Percentiles rank a stretch among this genome's conserved stretches.
Conservation (phyloP, 2,888 invertebrate genomes). For the Idaea dimidiata region DNA sequence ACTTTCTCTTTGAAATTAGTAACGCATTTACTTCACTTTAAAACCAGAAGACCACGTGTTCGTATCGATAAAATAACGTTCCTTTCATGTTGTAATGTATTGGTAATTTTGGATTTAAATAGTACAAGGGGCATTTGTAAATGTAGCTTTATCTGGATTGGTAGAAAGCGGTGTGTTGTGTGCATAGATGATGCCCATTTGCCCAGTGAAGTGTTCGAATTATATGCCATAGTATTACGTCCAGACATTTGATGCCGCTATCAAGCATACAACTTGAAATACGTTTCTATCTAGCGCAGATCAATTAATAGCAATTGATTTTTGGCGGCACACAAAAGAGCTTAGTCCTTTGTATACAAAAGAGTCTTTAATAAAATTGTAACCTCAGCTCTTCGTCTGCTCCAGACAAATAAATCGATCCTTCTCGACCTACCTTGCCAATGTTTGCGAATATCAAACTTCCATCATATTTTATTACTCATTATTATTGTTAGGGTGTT, state of each 20-base stretch:
- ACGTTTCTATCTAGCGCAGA: background rate
- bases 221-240: background rate
- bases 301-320: background rate
- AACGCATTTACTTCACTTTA: background rate
- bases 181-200: slow-evolving; percentile 21
- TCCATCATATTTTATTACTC: background rate
- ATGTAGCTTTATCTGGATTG: slow-evolving; percentile 17
- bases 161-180: slow-evolving; percentile 13
- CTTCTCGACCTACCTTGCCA: background rate
- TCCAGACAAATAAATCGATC: slow-evolving; percentile 4
- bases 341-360: background rate
- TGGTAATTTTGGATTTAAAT: slow-evolving; percentile 28
- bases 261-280: background rate
- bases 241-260: background rate
- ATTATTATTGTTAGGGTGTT: background rate
- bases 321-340: background rate
- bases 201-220: background rate
- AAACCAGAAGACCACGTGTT: slow-evolving; percentile 21
- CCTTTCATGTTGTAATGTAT: slow-evolving; percentile 35
- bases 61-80: slow-evolving; percentile 31
- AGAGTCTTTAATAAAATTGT: background rate
- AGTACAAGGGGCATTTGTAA: slow-evolving; percentile 8
- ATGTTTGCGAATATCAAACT: slow-evolving; percentile 21
- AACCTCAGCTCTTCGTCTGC: background rate
- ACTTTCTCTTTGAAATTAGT: background rate